Evolutionary conservation across 2,888 invertebrate genomes (phyloP).

Genomic region (Cepaea hortensis): DNA sequence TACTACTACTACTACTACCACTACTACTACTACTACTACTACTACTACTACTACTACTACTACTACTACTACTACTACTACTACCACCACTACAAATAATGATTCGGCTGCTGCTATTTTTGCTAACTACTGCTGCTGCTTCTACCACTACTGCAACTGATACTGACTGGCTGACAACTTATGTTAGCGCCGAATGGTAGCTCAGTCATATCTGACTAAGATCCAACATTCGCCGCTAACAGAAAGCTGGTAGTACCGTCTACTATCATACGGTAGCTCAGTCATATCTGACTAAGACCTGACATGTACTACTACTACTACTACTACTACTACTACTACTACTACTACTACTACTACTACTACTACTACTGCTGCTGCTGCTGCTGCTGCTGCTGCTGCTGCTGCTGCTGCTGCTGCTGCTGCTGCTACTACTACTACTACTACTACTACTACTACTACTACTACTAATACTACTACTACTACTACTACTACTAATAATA

Average conservation of each 20-base stretch:
- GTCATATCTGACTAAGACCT: too few species aligned
- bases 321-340: background rate
- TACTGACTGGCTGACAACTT: background rate
- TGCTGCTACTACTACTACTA: background rate
- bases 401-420: background rate
- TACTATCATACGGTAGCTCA: too few species aligned
- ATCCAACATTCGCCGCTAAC: too few species aligned
- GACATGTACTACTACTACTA: too few species aligned
- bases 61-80: background rate
- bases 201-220: too few species aligned
- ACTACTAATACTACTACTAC: too few species aligned
- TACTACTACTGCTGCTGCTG: background rate
- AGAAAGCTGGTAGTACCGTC: too few species aligned
- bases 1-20: conserved; percentile 19
- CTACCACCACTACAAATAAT: background rate
- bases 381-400: background rate
- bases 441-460: too few species aligned
- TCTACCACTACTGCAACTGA: background rate
- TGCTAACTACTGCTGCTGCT: too few species aligned
- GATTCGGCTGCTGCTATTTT: too few species aligned
- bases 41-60: background rate
- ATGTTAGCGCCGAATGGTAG: background rate
- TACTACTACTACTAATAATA: too few species aligned
- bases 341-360: too few species aligned
- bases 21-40: conserved; percentile 13